Evolutionary conservation across 2,888 invertebrate species (phyloP), one percentile per base, ranked within the genome.

Genomic region (Torymus auratus): DNA sequence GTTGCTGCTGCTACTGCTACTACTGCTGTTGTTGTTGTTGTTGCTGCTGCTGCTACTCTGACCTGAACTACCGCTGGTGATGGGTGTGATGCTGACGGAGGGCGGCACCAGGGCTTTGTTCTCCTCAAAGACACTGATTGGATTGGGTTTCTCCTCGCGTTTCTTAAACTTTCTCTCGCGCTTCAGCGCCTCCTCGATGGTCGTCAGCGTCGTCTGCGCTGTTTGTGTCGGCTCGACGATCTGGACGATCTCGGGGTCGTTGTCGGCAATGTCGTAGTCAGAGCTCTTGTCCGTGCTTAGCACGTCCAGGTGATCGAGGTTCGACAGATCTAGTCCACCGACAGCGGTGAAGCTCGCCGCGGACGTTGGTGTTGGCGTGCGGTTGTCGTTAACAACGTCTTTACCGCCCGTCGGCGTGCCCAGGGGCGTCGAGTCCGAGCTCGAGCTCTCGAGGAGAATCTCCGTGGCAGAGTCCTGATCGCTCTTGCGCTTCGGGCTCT

Each of bases 61-160:
- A n/a, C 91, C 88, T 14, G 92, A 91, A 20, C 84, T 86, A 76
- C 87, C 85, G 77, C 87, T 86, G 14, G 92, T 91, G 61, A 94
- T 93, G 1, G 95, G 93, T 2, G 94, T 94, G n/a, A 94, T 93
- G 85, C 93, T 94, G 23, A 94, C 93, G 64, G 94, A 93, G 5
- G 94, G 94, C 17, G 93, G 92, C 7, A 94, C 92, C 53, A 93
- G 87, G 83, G 88, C 92, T 92, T 95, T 89, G 91, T 93, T 89
- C 91, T 93, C 89, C 91, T 94, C 90, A 92, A 91, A 85, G 91
- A 93, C 85, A 90, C 91, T 84, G 88, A 86, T 77, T 90, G 84
- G 91, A 87, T 91, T 92, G 86, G 93, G 93, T 62, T 92, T 91
- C 76, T 90, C 92, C 83, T 92, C 93, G n/a, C 92, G 92, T 87